Percentiles rank a stretch among this genome's conserved stretches.
These are phyloP conservation scores for Calliphora vomitoria DNA, from an alignment of 2,888 invertebrate species.

Conservation along the genomic window DNA sequence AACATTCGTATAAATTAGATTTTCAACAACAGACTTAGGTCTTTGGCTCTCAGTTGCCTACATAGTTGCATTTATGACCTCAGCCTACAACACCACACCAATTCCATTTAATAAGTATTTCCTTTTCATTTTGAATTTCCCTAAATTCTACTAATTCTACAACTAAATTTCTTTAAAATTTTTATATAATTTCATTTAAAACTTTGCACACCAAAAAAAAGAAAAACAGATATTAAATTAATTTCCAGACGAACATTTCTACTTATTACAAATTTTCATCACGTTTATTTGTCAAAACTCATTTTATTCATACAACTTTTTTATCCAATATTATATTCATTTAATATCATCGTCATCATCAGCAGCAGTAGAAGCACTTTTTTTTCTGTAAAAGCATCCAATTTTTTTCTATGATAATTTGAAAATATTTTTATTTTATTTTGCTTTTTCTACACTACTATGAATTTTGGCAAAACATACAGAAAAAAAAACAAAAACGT, in stretches of 20 bases:
- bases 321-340: conserved; percentile 49
- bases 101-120: too few species aligned
- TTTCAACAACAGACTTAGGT: too few species aligned
- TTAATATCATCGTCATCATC: conserved; percentile 46
- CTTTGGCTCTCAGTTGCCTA: too few species aligned
- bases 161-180: neutral
- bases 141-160: neutral
- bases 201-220: too few species aligned
- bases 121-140: neutral
- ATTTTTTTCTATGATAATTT: conserved; percentile 49
- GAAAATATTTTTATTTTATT: conserved; percentile 42
- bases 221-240: conserved; percentile 3
- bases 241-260: conserved; percentile 21
- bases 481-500: conserved; percentile 18
- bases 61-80: too few species aligned
- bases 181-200: neutral
- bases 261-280: conserved; percentile 68
- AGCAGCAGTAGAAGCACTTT: neutral
- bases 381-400: conserved; percentile 3
- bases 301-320: conserved; percentile 65
- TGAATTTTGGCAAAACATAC: neutral
- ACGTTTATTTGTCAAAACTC: conserved; percentile 72
- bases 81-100: too few species aligned
- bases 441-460: neutral
- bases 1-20: too few species aligned